Base-by-base conservation (phyloP, 1,140 invertebrate genomes). In the Drosophila murphyi region DNA sequence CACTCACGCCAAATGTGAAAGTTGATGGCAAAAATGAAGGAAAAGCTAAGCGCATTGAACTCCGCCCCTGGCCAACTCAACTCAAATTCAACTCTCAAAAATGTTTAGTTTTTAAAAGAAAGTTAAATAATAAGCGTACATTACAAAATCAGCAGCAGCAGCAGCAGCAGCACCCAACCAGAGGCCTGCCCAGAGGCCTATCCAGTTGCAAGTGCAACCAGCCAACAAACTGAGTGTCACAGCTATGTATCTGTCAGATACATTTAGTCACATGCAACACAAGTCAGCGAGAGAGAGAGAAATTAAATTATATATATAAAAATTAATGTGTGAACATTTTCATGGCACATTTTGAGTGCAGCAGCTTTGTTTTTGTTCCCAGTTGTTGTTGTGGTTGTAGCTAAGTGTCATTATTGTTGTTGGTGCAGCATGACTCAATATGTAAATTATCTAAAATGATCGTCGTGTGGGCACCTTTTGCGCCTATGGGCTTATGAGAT, bases 21-120 rank as follows among this genome's bases (percentile, higher is more conserved):
- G 83, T 88, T 88, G 55, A 79, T 70, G 72, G 72, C 12, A 34
- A 35, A 70, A 77, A 20, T 20, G 20, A 82, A 73, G 59, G 69
- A 61, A 83, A 56, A 43, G 62, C 52, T 63, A 89, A 83, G 83
- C 83, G 85, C 83, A 89, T 89, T 88, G 83, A 88, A 88, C 83
- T 82, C 72, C 69, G 65, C 69, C 72, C 76, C 76, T n/a, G 28
- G 43, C 54, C 10, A 60, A 50, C 31, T 20, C 20, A 52, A 8
- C 31, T 20, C 20, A 20, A 56, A 35, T 48, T 10, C 20, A 65
- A 20, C 54, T 34, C 41, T 12, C 28, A 51, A 52, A 39, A 39
- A 32, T 1, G 20, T 20, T 20, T 20, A 20, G 20, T 20, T 6
- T 20, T 20, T 45, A 54, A 87, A 88, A 87, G 80, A 88, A 88